Percentiles rank a stretch among this genome's conserved stretches.
phyloP scores from a whole-genome alignment of 1,140 invertebrate genomes.

The Bombus sylvicola region DNA sequence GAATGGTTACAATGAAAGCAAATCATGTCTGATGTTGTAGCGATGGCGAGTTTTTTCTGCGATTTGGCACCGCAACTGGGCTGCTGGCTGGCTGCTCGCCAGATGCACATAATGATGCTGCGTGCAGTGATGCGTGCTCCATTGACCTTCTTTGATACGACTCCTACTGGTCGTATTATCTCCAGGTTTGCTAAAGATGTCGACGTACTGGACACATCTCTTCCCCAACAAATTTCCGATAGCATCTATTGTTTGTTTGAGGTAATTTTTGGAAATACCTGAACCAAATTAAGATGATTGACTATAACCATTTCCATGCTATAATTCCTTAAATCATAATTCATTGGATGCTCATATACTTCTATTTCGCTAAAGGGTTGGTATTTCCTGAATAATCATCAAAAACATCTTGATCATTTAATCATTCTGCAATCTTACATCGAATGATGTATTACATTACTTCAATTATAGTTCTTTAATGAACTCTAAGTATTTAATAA shows the following conservation, averaged over 20 bases:
- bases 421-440: slow-evolving; percentile 9
- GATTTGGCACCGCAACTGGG: slow-evolving; percentile 89
- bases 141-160: slow-evolving; percentile 93
- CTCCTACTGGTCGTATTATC: slow-evolving; percentile 93
- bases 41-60: slow-evolving; percentile 86
- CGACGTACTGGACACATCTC: slow-evolving; percentile 88
- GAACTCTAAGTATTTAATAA: background rate
- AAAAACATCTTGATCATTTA: background rate
- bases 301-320: slow-evolving; percentile 54
- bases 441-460: background rate
- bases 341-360: slow-evolving; percentile 22
- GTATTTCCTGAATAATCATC: slow-evolving; percentile 9
- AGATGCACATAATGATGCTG: slow-evolving; percentile 91
- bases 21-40: slow-evolving; percentile 84
- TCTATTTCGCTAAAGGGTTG: slow-evolving; percentile 32
- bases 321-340: slow-evolving; percentile 16
- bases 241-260: slow-evolving; percentile 90
- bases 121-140: slow-evolving; percentile 89
- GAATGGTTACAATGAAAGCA: slow-evolving; percentile 66
- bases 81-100: slow-evolving; percentile 88
- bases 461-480: background rate
- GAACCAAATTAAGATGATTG: slow-evolving; percentile 37
- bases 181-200: slow-evolving; percentile 93
- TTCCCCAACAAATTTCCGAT: slow-evolving; percentile 89
- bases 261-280: slow-evolving; percentile 84